Conservation (phyloP, 2,797 vertebrate genomes). For the Sarcoramphus papa region DNA sequence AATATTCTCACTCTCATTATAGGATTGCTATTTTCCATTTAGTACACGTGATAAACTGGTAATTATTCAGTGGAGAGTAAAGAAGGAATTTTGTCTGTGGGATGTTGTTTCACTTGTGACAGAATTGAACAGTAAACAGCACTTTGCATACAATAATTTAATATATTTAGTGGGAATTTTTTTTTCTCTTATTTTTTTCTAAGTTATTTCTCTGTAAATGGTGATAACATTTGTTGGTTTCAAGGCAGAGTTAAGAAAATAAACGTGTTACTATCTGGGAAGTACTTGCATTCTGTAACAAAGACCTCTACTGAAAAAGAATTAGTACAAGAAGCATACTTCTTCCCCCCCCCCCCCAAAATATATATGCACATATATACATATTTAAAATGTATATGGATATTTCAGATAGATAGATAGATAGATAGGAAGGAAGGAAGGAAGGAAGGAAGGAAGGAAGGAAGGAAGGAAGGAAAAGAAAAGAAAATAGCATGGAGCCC, state of each 20-base stretch:
- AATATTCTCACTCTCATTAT: background rate
- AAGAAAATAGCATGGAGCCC: background rate
- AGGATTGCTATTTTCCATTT: background rate
- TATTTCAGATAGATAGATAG: background rate
- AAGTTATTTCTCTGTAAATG: background rate
- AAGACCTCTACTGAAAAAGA: background rate
- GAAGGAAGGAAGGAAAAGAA: rapidly evolving
- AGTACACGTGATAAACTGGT: background rate
- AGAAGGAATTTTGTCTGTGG: background rate
- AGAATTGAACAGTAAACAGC: background rate
- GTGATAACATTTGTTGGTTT: background rate
- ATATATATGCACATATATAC: background rate
- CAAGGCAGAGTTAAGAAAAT: background rate
- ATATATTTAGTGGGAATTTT: background rate
- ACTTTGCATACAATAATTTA: background rate
- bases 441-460: background rate
- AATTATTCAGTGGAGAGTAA: background rate
- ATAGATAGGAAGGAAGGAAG: no score
- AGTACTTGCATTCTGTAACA: background rate
- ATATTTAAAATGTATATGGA: background rate
- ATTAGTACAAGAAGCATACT: background rate
- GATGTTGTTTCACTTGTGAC: background rate
- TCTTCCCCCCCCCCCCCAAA: background rate
- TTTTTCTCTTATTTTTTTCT: background rate
- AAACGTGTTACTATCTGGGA: background rate